phyloP scores from a whole-genome alignment of 2,888 invertebrate genomes.

The Malacosoma neustria region DNA sequence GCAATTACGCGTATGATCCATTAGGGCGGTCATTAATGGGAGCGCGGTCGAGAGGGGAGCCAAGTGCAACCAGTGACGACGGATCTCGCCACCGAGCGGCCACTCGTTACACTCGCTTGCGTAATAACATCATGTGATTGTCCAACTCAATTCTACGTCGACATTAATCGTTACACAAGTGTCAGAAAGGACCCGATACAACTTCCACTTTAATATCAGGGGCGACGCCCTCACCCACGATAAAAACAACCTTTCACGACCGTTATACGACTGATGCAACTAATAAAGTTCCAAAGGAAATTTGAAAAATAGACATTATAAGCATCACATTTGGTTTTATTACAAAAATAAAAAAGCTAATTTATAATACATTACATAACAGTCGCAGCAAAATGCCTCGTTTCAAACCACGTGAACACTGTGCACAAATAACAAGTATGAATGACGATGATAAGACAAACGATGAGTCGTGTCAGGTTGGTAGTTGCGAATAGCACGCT shows the following conservation, averaged over 20 bases:
- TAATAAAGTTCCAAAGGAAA: constrained; percentile 23
- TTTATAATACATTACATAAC: constrained; percentile 67
- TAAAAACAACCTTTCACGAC: constrained; percentile 58
- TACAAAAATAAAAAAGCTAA: constrained; percentile 66
- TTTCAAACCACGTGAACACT: constrained; percentile 62
- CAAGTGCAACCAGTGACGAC: constrained; percentile 12
- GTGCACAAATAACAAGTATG: constrained; percentile 71
- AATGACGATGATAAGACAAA: constrained; percentile 41
- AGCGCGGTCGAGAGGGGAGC: constrained; percentile 20
- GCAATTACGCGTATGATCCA: constrained; percentile 48
- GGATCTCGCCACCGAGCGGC: constrained; percentile 6
- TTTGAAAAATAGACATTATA: constrained; percentile 40
- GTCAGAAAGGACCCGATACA: constrained; percentile 43
- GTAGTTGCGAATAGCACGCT: constrained; percentile 19
- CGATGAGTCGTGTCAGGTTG: constrained; percentile 30
- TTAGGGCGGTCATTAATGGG: constrained; percentile 42
- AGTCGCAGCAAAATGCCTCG: constrained; percentile 60
- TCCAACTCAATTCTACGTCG: constrained; percentile 38
- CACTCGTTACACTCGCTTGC: constrained; percentile 25
- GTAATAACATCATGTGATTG: constrained; percentile 36
- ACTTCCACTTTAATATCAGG: constrained; percentile 18
- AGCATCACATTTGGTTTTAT: constrained; percentile 61
- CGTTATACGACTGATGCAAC: constrained; percentile 59
- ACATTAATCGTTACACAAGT: constrained; percentile 34
- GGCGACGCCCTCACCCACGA: constrained; percentile 30